Evolutionary conservation across 53 echinoderm and acorn worm genomes (phyloP).

Genomic region (Holothuria leucospilota): DNA sequence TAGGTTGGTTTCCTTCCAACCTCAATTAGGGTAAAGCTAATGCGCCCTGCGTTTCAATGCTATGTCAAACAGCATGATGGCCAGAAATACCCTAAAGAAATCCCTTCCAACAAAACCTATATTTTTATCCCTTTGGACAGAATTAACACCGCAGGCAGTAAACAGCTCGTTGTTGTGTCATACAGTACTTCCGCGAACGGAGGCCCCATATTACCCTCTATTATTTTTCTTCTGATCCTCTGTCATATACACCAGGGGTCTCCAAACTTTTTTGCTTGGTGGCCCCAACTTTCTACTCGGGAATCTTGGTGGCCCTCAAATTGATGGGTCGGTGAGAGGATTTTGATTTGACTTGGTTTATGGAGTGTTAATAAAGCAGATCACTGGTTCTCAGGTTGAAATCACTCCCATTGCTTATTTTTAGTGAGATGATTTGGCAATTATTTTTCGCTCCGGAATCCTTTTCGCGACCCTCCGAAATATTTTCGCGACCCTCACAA

Average conservation of each 20-base stretch:
- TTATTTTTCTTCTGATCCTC: background rate
- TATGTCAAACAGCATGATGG: slow-evolving; percentile 13
- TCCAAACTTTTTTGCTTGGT: no score
- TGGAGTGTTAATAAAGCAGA: no score
- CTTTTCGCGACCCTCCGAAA: no score
- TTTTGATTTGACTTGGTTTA: no score
- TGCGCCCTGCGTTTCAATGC: background rate
- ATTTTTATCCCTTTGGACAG: background rate
- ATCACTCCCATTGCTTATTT: no score
- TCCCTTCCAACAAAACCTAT: slow-evolving; percentile 20
- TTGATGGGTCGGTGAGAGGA: no score
- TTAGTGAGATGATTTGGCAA: no score
- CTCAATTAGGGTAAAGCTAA: background rate
- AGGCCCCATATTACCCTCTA: background rate
- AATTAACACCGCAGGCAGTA: background rate
- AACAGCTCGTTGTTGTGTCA: slow-evolving; percentile 19
- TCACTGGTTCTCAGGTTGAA: no score
- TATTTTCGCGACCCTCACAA: no score
- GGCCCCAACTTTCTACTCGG: no score
- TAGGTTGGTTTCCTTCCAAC: background rate
- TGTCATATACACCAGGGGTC: background rate
- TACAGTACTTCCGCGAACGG: background rate
- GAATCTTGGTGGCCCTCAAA: no score
- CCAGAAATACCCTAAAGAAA: background rate
- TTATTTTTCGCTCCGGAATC: no score